phyloP scores from a whole-genome alignment of 1,140 invertebrate genomes.

The Aphaenogaster rudis region DNA sequence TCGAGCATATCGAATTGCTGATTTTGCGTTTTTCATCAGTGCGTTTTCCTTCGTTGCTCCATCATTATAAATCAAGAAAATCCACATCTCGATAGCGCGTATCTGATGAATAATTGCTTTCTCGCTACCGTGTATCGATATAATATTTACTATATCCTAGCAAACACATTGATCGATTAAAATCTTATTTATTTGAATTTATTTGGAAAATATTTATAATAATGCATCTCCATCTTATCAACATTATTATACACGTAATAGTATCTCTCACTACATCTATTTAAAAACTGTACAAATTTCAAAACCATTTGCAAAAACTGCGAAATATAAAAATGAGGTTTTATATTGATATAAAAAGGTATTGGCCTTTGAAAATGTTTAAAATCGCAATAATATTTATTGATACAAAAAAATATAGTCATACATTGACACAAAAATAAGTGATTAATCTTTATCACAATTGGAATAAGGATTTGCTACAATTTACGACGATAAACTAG shows the following conservation, averaged over 20 bases:
- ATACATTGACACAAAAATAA: neutral
- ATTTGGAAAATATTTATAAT: slow-evolving; percentile 1
- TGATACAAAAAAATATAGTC: neutral
- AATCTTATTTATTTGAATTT: slow-evolving; percentile 11
- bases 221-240: neutral
- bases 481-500: neutral
- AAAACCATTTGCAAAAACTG: neutral
- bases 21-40: slow-evolving; percentile 45
- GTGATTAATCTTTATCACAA: neutral
- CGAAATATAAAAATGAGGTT: neutral
- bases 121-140: neutral
- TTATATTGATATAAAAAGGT: neutral
- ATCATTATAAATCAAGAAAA: slow-evolving; percentile 36
- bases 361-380: neutral
- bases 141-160: neutral
- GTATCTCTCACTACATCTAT: neutral
- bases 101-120: slow-evolving; percentile 30
- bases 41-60: neutral
- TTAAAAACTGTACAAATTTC: neutral
- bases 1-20: slow-evolving; percentile 66
- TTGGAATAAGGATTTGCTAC: neutral
- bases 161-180: neutral
- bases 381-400: neutral
- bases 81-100: neutral
- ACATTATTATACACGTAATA: neutral